Percentiles rank a stretch among this genome's conserved stretches.
Conservation (phyloP, 2,797 vertebrate species). For the Melanotaenia pygmaea region DNA sequence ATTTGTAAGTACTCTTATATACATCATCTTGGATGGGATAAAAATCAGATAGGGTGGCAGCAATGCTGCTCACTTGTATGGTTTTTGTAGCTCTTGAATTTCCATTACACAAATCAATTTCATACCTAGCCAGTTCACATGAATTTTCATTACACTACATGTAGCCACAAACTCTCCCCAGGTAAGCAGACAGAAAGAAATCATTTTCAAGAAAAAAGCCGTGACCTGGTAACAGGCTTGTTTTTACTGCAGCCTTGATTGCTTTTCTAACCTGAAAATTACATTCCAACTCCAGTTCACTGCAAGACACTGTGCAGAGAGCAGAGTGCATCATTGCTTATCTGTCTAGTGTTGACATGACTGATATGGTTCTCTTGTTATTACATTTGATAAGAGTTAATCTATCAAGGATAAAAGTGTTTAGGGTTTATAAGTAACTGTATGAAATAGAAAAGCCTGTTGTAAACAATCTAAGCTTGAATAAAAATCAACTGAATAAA, state of each 20-base stretch:
- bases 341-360: slow-evolving; percentile 9
- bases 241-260: slow-evolving; percentile 32
- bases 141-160: neutral
- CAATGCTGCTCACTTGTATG: neutral
- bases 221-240: slow-evolving; percentile 7
- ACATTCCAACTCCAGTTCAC: slow-evolving; percentile 30
- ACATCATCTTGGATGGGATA: neutral
- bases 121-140: neutral
- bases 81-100: neutral
- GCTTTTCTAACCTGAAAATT: slow-evolving; percentile 29
- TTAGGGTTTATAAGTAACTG: neutral
- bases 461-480: neutral
- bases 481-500: neutral
- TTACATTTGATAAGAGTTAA: slow-evolving; percentile 1
- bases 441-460: neutral
- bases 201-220: slow-evolving; percentile 18
- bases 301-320: slow-evolving; percentile 9
- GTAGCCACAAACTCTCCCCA: slow-evolving; percentile 5
- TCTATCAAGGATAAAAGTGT: slow-evolving; percentile 6
- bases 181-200: neutral
- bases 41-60: neutral
- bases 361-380: neutral
- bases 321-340: neutral
- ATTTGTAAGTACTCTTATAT: neutral
- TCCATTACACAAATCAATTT: neutral